Conservation (phyloP, 2,113 vertebrate species). For the Mugil cephalus region DNA sequence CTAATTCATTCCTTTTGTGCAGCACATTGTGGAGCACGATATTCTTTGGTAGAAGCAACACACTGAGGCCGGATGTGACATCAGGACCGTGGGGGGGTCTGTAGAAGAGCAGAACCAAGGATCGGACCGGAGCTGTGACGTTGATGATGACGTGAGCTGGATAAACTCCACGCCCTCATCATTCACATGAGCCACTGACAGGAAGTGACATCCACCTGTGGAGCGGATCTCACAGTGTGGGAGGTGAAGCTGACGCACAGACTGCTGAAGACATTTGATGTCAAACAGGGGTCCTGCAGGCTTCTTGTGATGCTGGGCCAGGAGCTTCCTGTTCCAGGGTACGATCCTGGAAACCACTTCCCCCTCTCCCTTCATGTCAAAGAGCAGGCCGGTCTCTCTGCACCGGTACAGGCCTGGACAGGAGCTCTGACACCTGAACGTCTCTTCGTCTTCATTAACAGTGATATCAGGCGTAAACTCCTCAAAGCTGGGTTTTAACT, state of each 20-base stretch:
- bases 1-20: too few species aligned
- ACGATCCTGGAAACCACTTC: slow-evolving; percentile 21
- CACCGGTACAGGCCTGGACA: slow-evolving; percentile 44
- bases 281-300: slow-evolving; percentile 55
- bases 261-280: slow-evolving; percentile 33
- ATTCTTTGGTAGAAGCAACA: too few species aligned
- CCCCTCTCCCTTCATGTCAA: slow-evolving; percentile 33
- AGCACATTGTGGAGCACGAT: too few species aligned
- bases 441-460: not conserved
- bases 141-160: not conserved
- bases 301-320: slow-evolving; percentile 17
- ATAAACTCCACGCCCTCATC: slow-evolving; percentile 3
- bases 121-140: slow-evolving; percentile 17
- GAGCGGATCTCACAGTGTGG: slow-evolving; percentile 50
- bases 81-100: not conserved
- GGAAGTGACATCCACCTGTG: not conserved
- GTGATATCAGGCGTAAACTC: slow-evolving; percentile 38
- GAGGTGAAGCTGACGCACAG: slow-evolving; percentile 42
- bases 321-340: slow-evolving; percentile 27
- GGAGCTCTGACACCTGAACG: slow-evolving; percentile 29
- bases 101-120: too few species aligned
- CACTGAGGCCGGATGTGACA: too few species aligned
- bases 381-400: slow-evolving; percentile 43
- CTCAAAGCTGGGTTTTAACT: slow-evolving; percentile 11
- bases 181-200: slow-evolving; percentile 22